phyloP scores from a whole-genome alignment of 2,888 invertebrate genomes.

The Agriopis marginaria region DNA sequence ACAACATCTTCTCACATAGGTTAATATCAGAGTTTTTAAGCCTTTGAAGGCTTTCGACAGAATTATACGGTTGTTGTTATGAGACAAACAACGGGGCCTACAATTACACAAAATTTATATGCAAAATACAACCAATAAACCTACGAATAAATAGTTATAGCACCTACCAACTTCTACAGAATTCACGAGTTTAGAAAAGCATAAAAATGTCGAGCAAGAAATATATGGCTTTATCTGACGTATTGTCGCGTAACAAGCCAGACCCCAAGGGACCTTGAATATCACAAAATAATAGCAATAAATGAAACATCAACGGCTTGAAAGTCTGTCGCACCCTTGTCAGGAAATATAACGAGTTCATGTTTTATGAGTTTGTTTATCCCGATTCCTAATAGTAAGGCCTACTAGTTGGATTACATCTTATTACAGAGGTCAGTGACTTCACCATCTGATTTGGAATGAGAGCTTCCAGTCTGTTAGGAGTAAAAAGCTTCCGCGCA shows the following conservation, averaged over 20 bases:
- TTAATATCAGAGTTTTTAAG: too few species aligned
- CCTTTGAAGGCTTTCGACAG: too few species aligned
- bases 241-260: conserved; percentile 10
- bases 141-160: too few species aligned
- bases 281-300: conserved; percentile 35
- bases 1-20: too few species aligned
- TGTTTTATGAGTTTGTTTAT: conserved; percentile 69
- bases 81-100: too few species aligned
- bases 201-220: neutral
- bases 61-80: too few species aligned
- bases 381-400: conserved; percentile 50
- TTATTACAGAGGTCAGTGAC: conserved; percentile 43
- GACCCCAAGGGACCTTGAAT: conserved; percentile 23
- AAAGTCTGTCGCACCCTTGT: conserved; percentile 60
- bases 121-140: too few species aligned
- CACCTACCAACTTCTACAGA: too few species aligned
- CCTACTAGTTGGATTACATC: conserved; percentile 38
- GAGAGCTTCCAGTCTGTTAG: conserved; percentile 12
- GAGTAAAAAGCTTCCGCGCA: conserved; percentile 34
- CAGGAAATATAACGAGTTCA: conserved; percentile 64
- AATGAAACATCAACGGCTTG: conserved; percentile 50
- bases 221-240: neutral
- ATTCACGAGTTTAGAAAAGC: neutral
- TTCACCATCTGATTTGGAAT: conserved; percentile 28
- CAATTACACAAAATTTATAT: too few species aligned